Base-by-base conservation (phyloP, 2,888 invertebrate species). In the Eilema depressum region DNA sequence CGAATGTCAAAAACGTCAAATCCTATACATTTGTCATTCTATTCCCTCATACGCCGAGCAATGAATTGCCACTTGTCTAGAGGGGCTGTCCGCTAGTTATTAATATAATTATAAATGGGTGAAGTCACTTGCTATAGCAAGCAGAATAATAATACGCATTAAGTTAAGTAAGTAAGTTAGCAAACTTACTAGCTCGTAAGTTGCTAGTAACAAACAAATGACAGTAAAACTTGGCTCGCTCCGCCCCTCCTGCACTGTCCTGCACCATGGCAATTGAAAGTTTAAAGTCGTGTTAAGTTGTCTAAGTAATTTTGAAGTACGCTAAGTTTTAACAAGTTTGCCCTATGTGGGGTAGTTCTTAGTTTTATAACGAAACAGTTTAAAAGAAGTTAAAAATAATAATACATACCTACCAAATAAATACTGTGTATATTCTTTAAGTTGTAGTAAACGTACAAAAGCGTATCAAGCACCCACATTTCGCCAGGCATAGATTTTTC, bases 221-320 rank as follows among this genome's bases (percentile, higher is more conserved):
- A 30, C 23, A 28, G 26, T 33, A 63, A 33, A 53, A 61, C 33
- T 70, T 47, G n/a, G 25, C 41, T 59, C 25, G 63, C 28, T 66
- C 57, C 63, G 59, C 28, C 65, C 14, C n/a, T 53, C 62, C 30
- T 64, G 61, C 75, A 33, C 62, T 53, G 47, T 74, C 70, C 69
- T 70, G 65, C 61, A 56, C 68, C 60, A 25, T 61, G 8, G 71
- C 71, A 74, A 72, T 75, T 67, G 72, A 73, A 80, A 80, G 69
- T 75, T 70, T 80, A 65, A 80, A 82, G 83, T 80, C 75, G 62
- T 28, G 28, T 56, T 60, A 74, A 80, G 71, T 80, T 80, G 70
- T 65, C 68, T 62, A 57, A 72, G 71, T 77, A 80, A 77, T 74
- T 77, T 65, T 66, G 17, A 72, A 80, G 73, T 80, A 47, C 37